These are phyloP conservation scores for Pseudopipra pipra DNA, from an alignment of 2,113 vertebrate genomes.

Conservation along the genomic window DNA sequence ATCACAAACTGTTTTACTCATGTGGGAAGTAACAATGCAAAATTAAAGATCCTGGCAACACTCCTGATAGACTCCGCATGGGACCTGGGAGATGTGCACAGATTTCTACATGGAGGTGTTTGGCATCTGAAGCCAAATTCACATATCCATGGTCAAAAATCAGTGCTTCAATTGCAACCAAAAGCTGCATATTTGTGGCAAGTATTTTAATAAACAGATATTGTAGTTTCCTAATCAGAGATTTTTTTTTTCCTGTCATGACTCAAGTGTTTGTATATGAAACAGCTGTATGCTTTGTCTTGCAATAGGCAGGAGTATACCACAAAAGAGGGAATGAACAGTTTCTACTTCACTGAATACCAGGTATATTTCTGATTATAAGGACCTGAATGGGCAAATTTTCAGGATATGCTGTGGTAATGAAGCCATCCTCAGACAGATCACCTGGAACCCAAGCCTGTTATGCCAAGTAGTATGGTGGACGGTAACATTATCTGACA, in stretches of 20 bases:
- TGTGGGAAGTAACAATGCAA: background rate
- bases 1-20: background rate
- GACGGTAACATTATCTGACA: background rate
- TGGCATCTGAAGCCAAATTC: background rate
- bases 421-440: background rate
- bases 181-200: background rate
- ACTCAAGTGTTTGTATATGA: background rate
- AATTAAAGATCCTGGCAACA: background rate
- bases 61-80: background rate
- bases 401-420: background rate
- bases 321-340: background rate
- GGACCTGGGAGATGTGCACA: background rate
- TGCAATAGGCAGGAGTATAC: background rate
- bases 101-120: background rate
- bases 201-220: background rate
- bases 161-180: background rate
- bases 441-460: background rate
- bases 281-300: background rate
- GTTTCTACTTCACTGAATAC: background rate
- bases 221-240: background rate
- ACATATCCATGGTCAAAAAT: background rate
- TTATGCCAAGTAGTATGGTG: background rate
- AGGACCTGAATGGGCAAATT: background rate
- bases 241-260: background rate
- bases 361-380: background rate